These are phyloP conservation scores for Drosophila rellima DNA, from an alignment of 2,888 invertebrate species.

Conservation along the genomic window DNA sequence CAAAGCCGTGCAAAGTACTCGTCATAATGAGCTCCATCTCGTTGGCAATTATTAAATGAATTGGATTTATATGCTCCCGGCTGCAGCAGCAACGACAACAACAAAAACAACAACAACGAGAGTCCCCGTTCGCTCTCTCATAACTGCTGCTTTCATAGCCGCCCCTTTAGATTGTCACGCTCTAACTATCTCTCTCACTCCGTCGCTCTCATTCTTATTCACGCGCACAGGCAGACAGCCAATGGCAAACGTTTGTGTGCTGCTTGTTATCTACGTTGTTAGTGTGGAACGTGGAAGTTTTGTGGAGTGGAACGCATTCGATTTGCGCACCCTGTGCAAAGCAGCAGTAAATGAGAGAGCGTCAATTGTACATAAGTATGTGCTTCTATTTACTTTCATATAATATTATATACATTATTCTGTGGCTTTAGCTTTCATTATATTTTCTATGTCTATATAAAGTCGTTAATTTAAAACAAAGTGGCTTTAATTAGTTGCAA, in stretches of 20 bases:
- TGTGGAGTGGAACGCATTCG: slow-evolving; percentile 66
- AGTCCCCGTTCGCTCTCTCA: slow-evolving; percentile 13
- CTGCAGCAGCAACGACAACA: slow-evolving; percentile 44
- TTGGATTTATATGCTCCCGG: slow-evolving; percentile 81
- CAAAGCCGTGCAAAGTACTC: slow-evolving; percentile 83
- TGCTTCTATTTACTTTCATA: not conserved
- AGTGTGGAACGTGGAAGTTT: slow-evolving; percentile 77
- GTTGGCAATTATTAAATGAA: slow-evolving; percentile 85
- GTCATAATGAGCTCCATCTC: slow-evolving; percentile 84
- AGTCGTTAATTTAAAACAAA: slow-evolving; percentile 58
- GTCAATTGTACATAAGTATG: not conserved
- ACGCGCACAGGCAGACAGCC: slow-evolving; percentile 38
- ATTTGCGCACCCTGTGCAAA: slow-evolving; percentile 26
- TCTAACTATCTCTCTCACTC: slow-evolving; percentile 18
- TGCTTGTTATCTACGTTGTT: slow-evolving; percentile 62
- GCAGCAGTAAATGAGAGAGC: slow-evolving; percentile 8
- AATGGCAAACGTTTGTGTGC: slow-evolving; percentile 52
- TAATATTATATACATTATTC: slow-evolving; percentile 19
- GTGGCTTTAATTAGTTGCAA: slow-evolving; percentile 61
- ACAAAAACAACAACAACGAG: slow-evolving; percentile 21
- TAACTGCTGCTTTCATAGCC: slow-evolving; percentile 31
- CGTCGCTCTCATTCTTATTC: not conserved
- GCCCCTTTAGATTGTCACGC: slow-evolving; percentile 39
- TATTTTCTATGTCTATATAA: slow-evolving; percentile 40
- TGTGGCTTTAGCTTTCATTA: slow-evolving; percentile 24